These are phyloP conservation scores for Telmatherina bonti DNA, from an alignment of 2,797 vertebrate species.

Conservation along the genomic window DNA sequence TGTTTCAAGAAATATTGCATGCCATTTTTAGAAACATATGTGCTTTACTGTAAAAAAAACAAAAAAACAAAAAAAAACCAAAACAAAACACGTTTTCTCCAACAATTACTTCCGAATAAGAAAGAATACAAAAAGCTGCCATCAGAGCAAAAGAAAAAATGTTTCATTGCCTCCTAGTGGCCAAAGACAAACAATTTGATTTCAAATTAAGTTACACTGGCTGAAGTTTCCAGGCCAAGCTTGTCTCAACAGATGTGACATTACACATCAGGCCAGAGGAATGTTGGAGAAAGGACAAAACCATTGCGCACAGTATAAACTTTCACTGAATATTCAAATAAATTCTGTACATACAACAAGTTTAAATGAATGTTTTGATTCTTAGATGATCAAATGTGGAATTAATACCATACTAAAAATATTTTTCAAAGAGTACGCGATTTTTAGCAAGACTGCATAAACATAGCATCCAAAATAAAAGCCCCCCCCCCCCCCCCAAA, in stretches of 20 bases:
- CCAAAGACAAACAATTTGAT: neutral
- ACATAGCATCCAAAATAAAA: neutral
- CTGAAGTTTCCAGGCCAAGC: constrained; percentile 47
- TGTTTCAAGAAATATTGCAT: neutral
- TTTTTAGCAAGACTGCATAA: neutral
- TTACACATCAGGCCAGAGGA: constrained; percentile 64
- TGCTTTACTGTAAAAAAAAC: neutral
- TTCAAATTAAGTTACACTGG: constrained; percentile 46
- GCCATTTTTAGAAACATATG: neutral
- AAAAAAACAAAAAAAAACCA: no score
- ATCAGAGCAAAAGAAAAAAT: constrained; percentile 4
- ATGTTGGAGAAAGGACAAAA: constrained; percentile 65
- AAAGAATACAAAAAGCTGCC: constrained; percentile 30
- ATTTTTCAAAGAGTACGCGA: neutral
- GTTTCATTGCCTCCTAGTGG: constrained; percentile 62
- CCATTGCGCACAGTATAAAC: constrained; percentile 27
- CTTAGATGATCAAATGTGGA: constrained; percentile 20
- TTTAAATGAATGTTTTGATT: neutral
- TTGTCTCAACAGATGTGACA: constrained; percentile 70
- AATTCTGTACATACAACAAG: constrained; percentile 25
- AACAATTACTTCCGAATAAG: constrained; percentile 14
- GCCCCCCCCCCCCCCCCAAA: no score
- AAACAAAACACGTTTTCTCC: neutral
- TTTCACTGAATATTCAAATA: constrained; percentile 28
- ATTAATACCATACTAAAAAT: neutral